These are phyloP conservation scores for Tarsius wallacei DNA, from an alignment of 2,797 vertebrate species.

Conservation along the genomic window DNA sequence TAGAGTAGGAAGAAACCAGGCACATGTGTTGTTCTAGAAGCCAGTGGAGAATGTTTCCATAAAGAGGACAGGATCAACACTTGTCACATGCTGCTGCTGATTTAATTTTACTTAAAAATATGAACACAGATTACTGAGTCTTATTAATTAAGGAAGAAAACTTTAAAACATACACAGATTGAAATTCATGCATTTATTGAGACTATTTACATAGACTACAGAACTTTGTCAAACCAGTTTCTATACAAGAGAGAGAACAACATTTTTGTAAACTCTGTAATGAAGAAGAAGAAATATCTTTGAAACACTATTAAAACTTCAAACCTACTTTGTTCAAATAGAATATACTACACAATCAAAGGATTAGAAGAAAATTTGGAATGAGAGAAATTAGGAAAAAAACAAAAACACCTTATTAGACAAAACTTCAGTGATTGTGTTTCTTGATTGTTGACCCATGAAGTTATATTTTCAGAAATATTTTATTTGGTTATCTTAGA, in stretches of 20 bases:
- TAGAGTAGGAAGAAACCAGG: no score
- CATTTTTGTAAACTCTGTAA: background rate
- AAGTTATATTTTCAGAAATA: slow-evolving; percentile 51
- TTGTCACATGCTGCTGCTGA: no score
- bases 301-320: slow-evolving; percentile 43
- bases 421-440: slow-evolving; percentile 4
- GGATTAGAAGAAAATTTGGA: background rate
- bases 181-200: slow-evolving; percentile 19
- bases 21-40: no score
- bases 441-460: background rate
- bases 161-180: background rate
- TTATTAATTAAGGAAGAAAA: slow-evolving; percentile 53
- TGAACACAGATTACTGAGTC: background rate
- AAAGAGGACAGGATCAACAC: no score
- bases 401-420: background rate
- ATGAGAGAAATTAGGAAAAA: background rate
- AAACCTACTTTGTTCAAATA: slow-evolving; percentile 26
- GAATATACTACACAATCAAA: background rate
- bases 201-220: background rate
- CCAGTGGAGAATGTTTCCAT: no score
- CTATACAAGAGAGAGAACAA: background rate
- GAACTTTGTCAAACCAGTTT: slow-evolving; percentile 3
- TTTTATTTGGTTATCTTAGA: slow-evolving; percentile 44
- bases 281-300: slow-evolving; percentile 20
- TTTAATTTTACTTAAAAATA: background rate